Base-by-base conservation (phyloP, 1,140 invertebrate genomes). In the Orchesella cincta region DNA sequence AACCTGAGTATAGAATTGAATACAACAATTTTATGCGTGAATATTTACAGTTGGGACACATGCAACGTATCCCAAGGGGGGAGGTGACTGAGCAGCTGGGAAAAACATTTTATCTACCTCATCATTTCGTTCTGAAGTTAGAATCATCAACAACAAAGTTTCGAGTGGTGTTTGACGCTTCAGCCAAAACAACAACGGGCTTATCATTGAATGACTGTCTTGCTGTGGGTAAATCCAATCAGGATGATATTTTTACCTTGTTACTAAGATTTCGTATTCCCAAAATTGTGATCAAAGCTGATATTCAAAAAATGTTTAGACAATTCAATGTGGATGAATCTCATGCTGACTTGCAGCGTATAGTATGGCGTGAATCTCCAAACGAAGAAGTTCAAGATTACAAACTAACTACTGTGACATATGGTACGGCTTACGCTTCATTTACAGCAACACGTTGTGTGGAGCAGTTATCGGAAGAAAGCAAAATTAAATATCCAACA, bases 1-100 rank as follows among this genome's bases (percentile, higher is more conserved):
- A 83, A 46, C 77, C 77, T 0, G 36, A 78, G 1, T 31, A 81
- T 5, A 70, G 80, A 73, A 18, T 54, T 35, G n/a, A 80, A 67
- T 85, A 86, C 78, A 20, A 18, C 18, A 64, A 75, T 35, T 83
- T 84, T 52, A 81, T 86, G 79, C 28, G 79, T 23, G 82, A 85
- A 71, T 84, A 83, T 57, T 18, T 81, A 31, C 1, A 74, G 1
- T 72, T 83, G 14, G 78, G 79, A 1, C 81, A 84, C 67, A 85
- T 84, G 83, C 62, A 72, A 64, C 28, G 46, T 33, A 74, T 76
- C 1, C 46, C 73, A 31, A 26, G 46, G 0, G 78, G 81, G 14
- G 64, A 78, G 20, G 84, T 5, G 51, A 81, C 0, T 16, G 71
- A 34, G 51, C 76, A 35, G 36, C 78, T 39, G 23, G 75, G 1